Percentiles rank a stretch among this genome's conserved stretches.
These are phyloP conservation scores for Tauraco hartlaubi DNA, from an alignment of 2,797 vertebrate genomes.

Conservation along the genomic window DNA sequence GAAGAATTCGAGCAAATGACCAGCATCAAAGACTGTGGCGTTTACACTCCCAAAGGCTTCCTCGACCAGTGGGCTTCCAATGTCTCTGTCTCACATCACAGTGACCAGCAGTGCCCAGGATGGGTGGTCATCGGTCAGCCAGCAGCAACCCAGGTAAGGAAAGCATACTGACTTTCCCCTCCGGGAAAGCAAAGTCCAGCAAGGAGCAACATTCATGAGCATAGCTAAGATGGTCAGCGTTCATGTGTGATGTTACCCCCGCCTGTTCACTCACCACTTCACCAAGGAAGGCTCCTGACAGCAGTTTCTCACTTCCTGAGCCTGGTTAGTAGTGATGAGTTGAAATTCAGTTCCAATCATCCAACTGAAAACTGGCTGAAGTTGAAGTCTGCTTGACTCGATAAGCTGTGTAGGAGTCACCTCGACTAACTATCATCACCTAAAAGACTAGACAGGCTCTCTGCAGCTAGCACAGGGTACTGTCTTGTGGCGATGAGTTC, in stretches of 20 bases:
- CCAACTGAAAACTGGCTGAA: background rate
- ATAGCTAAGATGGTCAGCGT: fast-evolving
- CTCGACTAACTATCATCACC: background rate
- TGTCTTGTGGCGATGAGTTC: background rate
- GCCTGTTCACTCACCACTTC: background rate
- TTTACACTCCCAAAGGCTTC: conserved; percentile 95
- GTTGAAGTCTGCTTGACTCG: background rate
- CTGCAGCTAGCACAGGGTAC: background rate
- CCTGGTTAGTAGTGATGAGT: background rate
- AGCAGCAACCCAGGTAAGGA: conserved; percentile 92
- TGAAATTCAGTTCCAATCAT: background rate
- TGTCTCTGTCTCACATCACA: conserved; percentile 92
- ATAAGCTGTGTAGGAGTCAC: background rate
- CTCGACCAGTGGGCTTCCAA: conserved; percentile 96
- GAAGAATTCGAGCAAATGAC: conserved; percentile 97
- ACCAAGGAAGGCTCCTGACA: background rate
- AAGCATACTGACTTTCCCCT: background rate
- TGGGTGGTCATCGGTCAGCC: conserved; percentile 95
- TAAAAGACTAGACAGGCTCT: background rate
- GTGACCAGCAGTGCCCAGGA: conserved; percentile 92
- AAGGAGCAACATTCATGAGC: background rate
- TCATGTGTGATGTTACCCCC: background rate
- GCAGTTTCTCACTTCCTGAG: background rate
- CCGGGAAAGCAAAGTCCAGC: background rate
- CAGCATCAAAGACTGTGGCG: conserved; percentile 94